Evolutionary conservation across 2,797 vertebrate genomes (phyloP).

Genomic region (Crocodylus rhombifer): DNA sequence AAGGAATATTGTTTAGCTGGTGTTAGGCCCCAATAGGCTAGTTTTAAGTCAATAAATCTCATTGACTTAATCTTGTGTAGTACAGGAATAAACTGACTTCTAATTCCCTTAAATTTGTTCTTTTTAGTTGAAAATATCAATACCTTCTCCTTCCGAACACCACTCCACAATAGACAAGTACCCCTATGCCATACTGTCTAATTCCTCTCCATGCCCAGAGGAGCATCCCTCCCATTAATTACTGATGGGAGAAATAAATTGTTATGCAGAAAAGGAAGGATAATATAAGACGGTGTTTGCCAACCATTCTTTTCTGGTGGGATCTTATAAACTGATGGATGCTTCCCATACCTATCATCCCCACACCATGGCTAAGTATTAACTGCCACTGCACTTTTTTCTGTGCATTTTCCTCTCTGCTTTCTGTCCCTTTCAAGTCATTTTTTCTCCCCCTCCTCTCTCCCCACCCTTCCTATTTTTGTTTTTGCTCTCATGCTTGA

Average conservation of each 20-base stretch:
- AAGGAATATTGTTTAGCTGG: background rate
- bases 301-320: background rate
- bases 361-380: background rate
- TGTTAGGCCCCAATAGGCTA: rapidly evolving
- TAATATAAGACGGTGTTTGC: background rate
- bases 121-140: background rate
- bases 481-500: background rate
- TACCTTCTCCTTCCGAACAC: background rate
- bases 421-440: background rate
- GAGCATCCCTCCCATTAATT: background rate
- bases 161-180: background rate
- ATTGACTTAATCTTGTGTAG: background rate
- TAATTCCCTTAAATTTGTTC: background rate
- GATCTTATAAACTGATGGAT: background rate
- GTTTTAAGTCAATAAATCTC: too few species aligned
- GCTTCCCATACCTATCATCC: background rate
- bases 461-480: background rate
- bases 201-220: background rate
- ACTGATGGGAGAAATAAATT: background rate
- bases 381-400: background rate
- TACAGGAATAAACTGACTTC: background rate
- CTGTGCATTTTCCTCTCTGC: background rate
- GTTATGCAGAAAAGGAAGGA: background rate
- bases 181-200: background rate
- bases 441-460: background rate